phyloP scores from a whole-genome alignment of 2,888 invertebrate genomes.

The Parascotia fuliginaria region DNA sequence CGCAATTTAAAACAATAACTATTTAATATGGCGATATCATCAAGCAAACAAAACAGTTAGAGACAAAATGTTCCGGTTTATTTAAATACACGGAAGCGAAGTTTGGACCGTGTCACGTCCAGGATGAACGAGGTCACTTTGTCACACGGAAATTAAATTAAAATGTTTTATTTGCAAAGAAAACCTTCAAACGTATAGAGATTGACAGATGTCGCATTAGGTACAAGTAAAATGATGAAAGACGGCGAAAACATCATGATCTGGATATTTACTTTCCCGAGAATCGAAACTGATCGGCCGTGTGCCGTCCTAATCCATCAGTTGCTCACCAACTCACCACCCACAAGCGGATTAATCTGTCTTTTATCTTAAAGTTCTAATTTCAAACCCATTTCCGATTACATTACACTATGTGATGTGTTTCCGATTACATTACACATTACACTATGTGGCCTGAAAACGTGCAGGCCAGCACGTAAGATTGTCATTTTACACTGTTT shows the following conservation, averaged over 20 bases:
- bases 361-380: too few species aligned
- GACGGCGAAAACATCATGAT: too few species aligned
- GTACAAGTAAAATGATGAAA: too few species aligned
- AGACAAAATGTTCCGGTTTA: conserved; percentile 22
- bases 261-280: too few species aligned
- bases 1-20: too few species aligned
- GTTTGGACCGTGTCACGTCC: conserved; percentile 12
- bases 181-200: neutral
- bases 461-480: conserved; percentile 52
- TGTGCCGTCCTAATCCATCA: too few species aligned
- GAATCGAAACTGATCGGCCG: too few species aligned
- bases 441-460: conserved; percentile 34
- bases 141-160: conserved; percentile 2
- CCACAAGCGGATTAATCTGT: too few species aligned
- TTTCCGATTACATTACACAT: conserved; percentile 24
- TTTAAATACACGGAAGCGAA: conserved; percentile 31
- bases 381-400: too few species aligned
- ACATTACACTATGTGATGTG: neutral
- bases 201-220: too few species aligned
- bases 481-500: conserved; percentile 38
- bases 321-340: too few species aligned
- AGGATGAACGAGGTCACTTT: conserved; percentile 22
- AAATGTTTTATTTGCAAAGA: conserved; percentile 1
- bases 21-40: neutral
- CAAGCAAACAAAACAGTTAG: conserved; percentile 24